Percentiles rank a stretch among this genome's conserved stretches.
Conservation (phyloP, 2,113 vertebrate genomes). For the Lampris megalopsis region DNA sequence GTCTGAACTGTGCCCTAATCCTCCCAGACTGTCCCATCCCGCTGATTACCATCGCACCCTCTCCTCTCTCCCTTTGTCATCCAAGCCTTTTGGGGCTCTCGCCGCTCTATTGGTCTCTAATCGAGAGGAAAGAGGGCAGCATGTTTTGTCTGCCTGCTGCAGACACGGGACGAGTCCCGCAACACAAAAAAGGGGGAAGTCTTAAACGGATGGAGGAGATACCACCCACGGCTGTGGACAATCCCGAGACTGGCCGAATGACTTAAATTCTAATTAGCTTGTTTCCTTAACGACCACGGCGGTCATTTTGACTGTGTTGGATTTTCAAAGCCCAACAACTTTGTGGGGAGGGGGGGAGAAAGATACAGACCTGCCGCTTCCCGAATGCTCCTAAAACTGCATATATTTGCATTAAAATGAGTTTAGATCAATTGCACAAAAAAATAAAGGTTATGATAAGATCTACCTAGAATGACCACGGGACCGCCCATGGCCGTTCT, state of each 20-base stretch:
- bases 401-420: no score
- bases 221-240: conserved; percentile 51
- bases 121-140: conserved; percentile 67
- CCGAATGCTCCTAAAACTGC: no score
- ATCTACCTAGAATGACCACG: no score
- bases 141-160: conserved; percentile 72
- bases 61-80: conserved; percentile 73
- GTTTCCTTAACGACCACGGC: conserved; percentile 7
- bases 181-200: conserved; percentile 40
- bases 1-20: conserved; percentile 44
- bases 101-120: conserved; percentile 74
- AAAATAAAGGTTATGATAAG: no score
- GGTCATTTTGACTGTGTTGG: no score
- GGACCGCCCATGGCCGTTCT: no score
- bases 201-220: conserved; percentile 43
- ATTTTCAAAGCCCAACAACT: no score
- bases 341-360: no score
- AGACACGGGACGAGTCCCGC: conserved; percentile 34
- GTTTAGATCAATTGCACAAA: no score
- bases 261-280: conserved; percentile 40
- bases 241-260: conserved; percentile 23
- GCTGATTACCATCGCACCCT: conserved; percentile 73
- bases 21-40: conserved; percentile 70
- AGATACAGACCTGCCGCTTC: no score
- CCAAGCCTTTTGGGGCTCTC: conserved; percentile 52